A percentile compares a stretch with the other conserved stretches of the same genome.
Conservation (phyloP, 2,888 invertebrate species). For the Drosophila lutescens region DNA sequence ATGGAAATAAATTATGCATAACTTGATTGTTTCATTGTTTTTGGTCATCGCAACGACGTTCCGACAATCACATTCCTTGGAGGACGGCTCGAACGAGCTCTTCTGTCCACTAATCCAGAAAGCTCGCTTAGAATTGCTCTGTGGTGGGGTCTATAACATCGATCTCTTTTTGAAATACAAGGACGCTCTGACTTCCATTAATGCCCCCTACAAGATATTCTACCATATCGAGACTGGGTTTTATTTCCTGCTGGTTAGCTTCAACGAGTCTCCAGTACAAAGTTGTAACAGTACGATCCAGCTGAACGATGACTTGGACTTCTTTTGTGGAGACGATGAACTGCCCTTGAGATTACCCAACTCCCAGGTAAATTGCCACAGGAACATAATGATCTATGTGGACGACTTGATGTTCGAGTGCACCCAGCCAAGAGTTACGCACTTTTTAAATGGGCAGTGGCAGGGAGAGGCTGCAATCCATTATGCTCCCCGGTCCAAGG, state of each 20-base stretch:
- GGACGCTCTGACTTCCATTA: neutral
- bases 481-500: neutral
- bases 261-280: conserved; percentile 11
- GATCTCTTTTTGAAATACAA: conserved; percentile 6
- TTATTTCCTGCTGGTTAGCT: neutral
- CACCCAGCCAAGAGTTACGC: neutral
- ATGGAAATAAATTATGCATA: neutral
- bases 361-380: neutral
- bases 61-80: neutral
- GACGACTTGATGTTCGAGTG: neutral
- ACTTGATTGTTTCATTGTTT: neutral
- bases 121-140: neutral
- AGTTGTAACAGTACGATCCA: conserved; percentile 1
- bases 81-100: neutral
- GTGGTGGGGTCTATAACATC: neutral
- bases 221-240: neutral
- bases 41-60: too few relatives aligned
- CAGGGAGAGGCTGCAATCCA: neutral
- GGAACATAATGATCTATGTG: neutral
- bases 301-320: neutral
- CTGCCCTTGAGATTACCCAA: neutral
- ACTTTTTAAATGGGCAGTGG: neutral
- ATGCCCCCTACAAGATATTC: conserved; percentile 2
- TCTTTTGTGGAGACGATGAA: neutral
- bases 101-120: neutral